These are phyloP conservation scores for Porites lutea DNA, from an alignment of 64 coral and sea anemone species.

Conservation along the genomic window DNA sequence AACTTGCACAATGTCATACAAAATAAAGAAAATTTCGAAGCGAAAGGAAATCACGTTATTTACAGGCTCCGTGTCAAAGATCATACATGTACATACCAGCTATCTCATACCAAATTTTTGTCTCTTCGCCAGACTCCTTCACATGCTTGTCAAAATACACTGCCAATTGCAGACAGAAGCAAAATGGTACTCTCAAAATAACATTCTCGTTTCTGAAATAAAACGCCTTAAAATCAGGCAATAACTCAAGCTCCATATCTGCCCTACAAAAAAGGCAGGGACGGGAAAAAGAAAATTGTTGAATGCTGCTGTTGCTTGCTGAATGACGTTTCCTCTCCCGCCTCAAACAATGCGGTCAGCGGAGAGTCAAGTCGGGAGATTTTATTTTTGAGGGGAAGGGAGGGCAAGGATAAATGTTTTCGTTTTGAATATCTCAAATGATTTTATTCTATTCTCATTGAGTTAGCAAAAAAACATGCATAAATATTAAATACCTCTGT, in stretches of 20 bases:
- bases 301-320: not conserved
- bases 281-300: not conserved
- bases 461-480: too few species aligned
- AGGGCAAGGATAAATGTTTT: not conserved
- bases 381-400: not conserved
- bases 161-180: not conserved
- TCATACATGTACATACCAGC: not conserved
- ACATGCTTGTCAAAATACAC: constrained; percentile 24
- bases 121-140: not conserved
- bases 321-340: not conserved
- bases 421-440: not conserved
- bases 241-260: not conserved
- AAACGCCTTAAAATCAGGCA: not conserved
- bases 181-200: constrained; percentile 41
- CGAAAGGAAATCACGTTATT: too few species aligned
- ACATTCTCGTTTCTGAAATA: constrained; percentile 44
- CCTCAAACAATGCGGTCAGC: not conserved
- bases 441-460: too few species aligned
- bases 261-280: too few species aligned
- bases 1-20: too few species aligned
- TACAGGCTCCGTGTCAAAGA: not conserved
- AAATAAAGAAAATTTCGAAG: too few species aligned
- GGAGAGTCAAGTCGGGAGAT: not conserved
- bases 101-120: constrained; percentile 22
- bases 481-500: too few species aligned